Percentiles rank a stretch among this genome's conserved stretches.
These are phyloP conservation scores for Caenorhabditis tropicalis DNA, from an alignment of 1,140 invertebrate genomes.

Conservation along the genomic window DNA sequence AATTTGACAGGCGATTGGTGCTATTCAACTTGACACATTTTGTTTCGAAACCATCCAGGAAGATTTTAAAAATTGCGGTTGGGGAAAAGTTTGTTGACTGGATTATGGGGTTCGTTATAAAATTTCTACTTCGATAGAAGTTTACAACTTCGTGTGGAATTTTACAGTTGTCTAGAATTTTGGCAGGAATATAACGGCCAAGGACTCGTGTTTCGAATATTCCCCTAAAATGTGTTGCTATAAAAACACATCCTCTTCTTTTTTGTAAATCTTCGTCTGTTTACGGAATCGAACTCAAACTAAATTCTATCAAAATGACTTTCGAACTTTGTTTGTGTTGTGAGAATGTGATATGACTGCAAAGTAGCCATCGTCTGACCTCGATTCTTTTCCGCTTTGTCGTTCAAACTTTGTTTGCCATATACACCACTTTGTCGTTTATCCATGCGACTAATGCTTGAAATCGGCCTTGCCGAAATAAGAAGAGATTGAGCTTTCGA, in stretches of 20 bases:
- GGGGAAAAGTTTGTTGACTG: background rate
- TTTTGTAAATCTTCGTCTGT: background rate
- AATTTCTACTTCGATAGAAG: no score
- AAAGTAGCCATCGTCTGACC: constrained; percentile 36
- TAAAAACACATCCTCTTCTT: no score
- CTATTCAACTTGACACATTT: constrained; percentile 34
- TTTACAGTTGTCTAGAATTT: no score
- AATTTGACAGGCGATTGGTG: constrained; percentile 41
- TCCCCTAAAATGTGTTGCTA: no score
- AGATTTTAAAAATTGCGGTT: constrained; percentile 1
- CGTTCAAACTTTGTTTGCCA: background rate
- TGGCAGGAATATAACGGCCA: no score
- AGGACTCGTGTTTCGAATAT: no score
- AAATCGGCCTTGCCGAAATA: background rate
- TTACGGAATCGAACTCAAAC: background rate
- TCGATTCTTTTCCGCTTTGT: background rate
- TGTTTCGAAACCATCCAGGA: constrained; percentile 21
- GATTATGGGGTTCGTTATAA: background rate
- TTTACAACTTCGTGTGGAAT: no score
- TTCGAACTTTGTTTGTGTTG: constrained; percentile 30
- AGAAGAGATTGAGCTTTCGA: background rate
- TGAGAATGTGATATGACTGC: constrained; percentile 28
- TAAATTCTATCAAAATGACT: background rate
- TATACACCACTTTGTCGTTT: constrained; percentile 27
- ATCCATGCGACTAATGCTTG: constrained; percentile 19